Evolutionary conservation across 2,113 vertebrate species (phyloP).

Genomic region (Phaetusa simplex): DNA sequence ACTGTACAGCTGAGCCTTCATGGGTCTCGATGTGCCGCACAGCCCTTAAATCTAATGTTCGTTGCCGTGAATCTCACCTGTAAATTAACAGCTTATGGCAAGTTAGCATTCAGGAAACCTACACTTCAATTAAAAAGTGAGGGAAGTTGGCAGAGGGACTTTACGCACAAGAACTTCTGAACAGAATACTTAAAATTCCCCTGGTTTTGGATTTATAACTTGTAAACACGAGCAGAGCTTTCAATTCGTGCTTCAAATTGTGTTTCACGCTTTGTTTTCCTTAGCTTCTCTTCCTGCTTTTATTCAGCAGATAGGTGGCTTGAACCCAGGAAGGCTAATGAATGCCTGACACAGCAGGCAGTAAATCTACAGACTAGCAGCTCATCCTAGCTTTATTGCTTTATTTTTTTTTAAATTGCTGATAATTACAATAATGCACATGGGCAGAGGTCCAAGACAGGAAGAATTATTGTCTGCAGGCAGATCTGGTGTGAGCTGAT

Average conservation of each 20-base stretch:
- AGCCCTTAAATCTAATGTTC: background rate
- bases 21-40: fast-evolving
- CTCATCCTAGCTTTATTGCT: conserved; percentile 68
- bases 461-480: conserved; percentile 77
- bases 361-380: conserved; percentile 54
- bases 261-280: conserved; percentile 24
- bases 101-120: background rate
- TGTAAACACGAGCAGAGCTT: background rate
- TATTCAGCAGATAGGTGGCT: conserved; percentile 54
- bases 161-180: background rate
- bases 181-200: background rate
- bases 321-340: conserved; percentile 62
- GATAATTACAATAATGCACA: conserved; percentile 77
- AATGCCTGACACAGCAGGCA: conserved; percentile 62
- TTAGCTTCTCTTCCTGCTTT: conserved; percentile 31
- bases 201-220: background rate
- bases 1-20: background rate
- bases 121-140: background rate
- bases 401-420: conserved; percentile 73
- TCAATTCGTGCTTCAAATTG: background rate
- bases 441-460: conserved; percentile 73
- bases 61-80: background rate
- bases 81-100: background rate
- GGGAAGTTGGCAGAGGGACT: background rate
- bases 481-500: conserved; percentile 76